Conservation (phyloP, 2,113 vertebrate species). For the Sylvietta virens region DNA sequence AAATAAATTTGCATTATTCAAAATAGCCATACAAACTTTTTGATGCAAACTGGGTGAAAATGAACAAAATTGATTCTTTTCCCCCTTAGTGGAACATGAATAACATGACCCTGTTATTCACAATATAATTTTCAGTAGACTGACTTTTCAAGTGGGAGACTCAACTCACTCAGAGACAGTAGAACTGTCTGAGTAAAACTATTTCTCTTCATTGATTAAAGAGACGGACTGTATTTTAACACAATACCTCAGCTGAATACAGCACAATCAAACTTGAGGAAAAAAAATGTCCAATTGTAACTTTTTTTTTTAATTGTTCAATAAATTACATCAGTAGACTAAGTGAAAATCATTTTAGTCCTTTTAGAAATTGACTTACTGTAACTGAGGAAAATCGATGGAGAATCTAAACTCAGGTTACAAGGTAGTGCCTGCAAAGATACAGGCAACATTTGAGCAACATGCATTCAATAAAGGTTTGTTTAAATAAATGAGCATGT, state of each 20-base stretch:
- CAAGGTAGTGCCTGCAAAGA: rapidly evolving
- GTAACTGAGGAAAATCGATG: neutral
- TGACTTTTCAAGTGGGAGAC: neutral
- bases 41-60: neutral
- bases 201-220: neutral
- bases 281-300: neutral
- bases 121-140: neutral
- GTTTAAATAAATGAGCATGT: neutral
- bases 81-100: neutral
- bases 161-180: neutral
- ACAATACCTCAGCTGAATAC: neutral
- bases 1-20: neutral
- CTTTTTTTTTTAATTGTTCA: neutral
- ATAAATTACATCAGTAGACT: neutral
- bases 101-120: neutral
- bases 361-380: neutral
- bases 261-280: neutral
- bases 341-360: neutral
- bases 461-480: neutral
- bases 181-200: neutral
- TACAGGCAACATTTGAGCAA: neutral
- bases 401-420: neutral
- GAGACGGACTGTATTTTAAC: neutral
- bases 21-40: neutral
- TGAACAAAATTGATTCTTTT: neutral